Evolutionary conservation across 1,140 invertebrate genomes (phyloP), one percentile per base, ranked within the genome.

Genomic region (Probaryconus sp.): DNA sequence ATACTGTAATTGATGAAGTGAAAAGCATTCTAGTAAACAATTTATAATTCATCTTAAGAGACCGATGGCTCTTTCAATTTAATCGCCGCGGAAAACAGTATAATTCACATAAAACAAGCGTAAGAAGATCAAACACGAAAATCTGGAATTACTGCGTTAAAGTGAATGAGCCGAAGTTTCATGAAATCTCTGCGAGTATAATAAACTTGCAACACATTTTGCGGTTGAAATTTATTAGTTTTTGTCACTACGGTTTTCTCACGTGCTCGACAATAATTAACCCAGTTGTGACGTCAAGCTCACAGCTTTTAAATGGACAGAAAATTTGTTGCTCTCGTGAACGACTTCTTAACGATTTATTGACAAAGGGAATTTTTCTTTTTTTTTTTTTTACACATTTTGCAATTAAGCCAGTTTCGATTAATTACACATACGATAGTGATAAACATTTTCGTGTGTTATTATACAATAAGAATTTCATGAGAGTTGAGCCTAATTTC

Each of bases 201-300:
- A 37, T 47, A 58, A 58, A 58, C 40, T 47, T 48, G 56, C 48
- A 61, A 48, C 30, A 38, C 31, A 48, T 37, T 61, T 61, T 40
- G 48, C 20, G n/a, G 18, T n/a, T 11, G 18, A 40, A 47, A 48
- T 48, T 47, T 38, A 61, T 61, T 48, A 28, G 11, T 47, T 48
- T 48, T 47, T 48, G 21, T 40, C 33, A 28, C n/a, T n/a, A 16
- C 31, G 14, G 14, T 37, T 47, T 47, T 21, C 55, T 60, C 42
- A 60, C 42, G 42, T 28, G 42, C 42, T 20, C 42, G 43, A 48
- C 42, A 38, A 61, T 61, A 61, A 61, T 61, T 61, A 61, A 61
- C 58, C 58, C 45, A 50, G 43, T 61, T 50, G 26, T 21, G 35
- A 50, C 31, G 42, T 61, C 43, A 16, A 48, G 38, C n/a, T n/a